phyloP scores from a whole-genome alignment of 2,113 vertebrate genomes.

The Pandion haliaetus region DNA sequence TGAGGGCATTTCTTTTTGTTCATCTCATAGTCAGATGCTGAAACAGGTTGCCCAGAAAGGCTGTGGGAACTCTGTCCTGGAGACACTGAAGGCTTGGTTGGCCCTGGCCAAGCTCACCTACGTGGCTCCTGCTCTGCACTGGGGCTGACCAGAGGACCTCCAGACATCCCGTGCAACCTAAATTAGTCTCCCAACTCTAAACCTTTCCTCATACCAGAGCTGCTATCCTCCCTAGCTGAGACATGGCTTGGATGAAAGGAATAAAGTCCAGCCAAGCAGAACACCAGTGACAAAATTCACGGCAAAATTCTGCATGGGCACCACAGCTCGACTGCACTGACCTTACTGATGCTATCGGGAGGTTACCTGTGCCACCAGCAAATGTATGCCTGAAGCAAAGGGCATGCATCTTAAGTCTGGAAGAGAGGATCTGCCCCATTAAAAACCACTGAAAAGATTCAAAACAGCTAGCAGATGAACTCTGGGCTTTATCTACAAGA shows the following conservation, averaged over 20 bases:
- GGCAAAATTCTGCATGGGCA: not conserved
- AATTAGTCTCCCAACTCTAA: not conserved
- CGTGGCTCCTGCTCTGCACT: accelerated
- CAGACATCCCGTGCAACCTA: not conserved
- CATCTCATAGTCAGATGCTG: not conserved
- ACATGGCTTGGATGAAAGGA: not conserved
- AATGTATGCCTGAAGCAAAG: not conserved
- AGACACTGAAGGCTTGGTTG: not conserved
- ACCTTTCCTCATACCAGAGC: not conserved
- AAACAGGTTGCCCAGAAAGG: not conserved
- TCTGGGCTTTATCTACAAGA: not conserved
- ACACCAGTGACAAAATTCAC: not conserved
- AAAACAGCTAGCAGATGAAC: not conserved
- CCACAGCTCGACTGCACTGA: not conserved
- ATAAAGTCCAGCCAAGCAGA: not conserved
- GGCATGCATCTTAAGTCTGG: not conserved
- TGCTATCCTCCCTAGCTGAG: not conserved
- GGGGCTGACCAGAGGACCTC: not conserved
- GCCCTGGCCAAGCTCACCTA: not conserved
- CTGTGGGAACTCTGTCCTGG: not conserved
- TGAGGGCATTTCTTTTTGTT: not conserved
- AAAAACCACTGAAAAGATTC: not conserved
- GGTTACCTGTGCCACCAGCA: not conserved
- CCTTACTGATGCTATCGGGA: not conserved
- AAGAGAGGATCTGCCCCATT: not conserved